Percentiles rank a stretch among this genome's conserved stretches.
Conservation (phyloP, 2,888 invertebrate species). For the Tuberolachnus salignus region DNA sequence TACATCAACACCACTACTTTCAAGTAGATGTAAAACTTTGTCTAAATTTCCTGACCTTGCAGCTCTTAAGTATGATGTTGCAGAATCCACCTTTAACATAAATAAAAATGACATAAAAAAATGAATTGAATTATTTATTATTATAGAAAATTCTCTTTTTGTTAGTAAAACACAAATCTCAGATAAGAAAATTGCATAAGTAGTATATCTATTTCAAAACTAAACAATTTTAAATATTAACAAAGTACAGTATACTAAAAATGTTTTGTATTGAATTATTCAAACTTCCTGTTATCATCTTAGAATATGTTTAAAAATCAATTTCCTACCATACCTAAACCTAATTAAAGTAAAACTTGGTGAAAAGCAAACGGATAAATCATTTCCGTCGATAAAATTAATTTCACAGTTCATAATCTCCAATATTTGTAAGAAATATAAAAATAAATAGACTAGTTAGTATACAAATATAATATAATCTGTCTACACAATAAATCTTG, state of each 20-base stretch:
- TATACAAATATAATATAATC: neutral
- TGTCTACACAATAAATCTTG: slow-evolving; percentile 6
- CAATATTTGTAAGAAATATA: neutral
- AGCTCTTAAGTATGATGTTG: slow-evolving; percentile 94
- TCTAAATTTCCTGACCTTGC: slow-evolving; percentile 96
- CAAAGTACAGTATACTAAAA: no score
- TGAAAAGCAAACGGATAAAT: no score
- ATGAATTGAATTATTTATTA: neutral
- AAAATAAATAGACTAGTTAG: neutral
- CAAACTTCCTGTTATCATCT: no score
- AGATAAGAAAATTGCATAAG: no score
- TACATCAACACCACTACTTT: slow-evolving; percentile 89
- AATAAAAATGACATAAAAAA: slow-evolving; percentile 10
- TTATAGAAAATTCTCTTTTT: no score
- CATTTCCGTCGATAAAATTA: neutral
- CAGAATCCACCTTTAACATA: slow-evolving; percentile 84
- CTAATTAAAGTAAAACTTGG: no score
- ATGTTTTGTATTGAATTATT: no score
- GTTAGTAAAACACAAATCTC: neutral
- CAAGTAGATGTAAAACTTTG: slow-evolving; percentile 91
- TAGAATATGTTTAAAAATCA: no score
- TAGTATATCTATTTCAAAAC: no score
- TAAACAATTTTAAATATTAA: no score
- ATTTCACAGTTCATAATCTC: neutral
- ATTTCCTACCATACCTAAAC: no score